Percentiles rank a stretch among this genome's conserved stretches.
These are phyloP conservation scores for Microtus montanus DNA, from an alignment of 2,113 vertebrate genomes.

Conservation along the genomic window DNA sequence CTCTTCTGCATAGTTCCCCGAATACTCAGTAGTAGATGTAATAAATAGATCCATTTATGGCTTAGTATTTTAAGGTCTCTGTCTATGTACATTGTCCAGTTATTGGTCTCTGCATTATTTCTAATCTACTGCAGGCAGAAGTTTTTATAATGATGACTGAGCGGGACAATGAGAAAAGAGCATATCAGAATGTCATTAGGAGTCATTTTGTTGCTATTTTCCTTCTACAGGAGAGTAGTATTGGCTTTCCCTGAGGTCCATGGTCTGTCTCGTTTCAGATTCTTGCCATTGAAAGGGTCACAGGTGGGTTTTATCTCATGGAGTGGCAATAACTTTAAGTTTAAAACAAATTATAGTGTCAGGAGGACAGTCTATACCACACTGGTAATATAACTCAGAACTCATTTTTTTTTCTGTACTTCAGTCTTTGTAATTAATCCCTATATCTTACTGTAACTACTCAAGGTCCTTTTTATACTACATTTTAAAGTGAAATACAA, in stretches of 20 bases:
- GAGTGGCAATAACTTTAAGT: background rate
- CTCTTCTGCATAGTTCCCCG: background rate
- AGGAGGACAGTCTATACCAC: conserved; percentile 37
- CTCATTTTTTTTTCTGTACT: background rate
- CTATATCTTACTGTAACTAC: conserved; percentile 19
- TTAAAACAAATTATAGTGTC: conserved; percentile 46
- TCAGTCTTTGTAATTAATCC: conserved; percentile 46
- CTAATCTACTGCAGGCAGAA: background rate
- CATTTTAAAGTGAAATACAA: conserved; percentile 62
- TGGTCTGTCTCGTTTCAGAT: background rate
- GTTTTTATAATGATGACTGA: background rate
- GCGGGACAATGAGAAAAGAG: too few relatives aligned
- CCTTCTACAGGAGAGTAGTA: background rate
- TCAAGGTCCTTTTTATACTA: conserved; percentile 33
- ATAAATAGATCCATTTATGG: background rate
- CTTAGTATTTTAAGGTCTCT: background rate
- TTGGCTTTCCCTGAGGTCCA: background rate
- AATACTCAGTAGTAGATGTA: too few relatives aligned
- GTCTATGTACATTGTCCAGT: background rate
- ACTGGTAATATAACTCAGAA: conserved; percentile 40
- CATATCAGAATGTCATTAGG: background rate
- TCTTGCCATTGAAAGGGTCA: accelerated
- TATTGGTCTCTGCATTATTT: background rate
- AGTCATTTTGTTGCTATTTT: background rate
- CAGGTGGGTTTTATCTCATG: background rate